Percentiles rank a stretch among this genome's conserved stretches.
These are phyloP conservation scores for Rotaria macrura DNA, from an alignment of 2,888 invertebrate genomes.

Conservation along the genomic window DNA sequence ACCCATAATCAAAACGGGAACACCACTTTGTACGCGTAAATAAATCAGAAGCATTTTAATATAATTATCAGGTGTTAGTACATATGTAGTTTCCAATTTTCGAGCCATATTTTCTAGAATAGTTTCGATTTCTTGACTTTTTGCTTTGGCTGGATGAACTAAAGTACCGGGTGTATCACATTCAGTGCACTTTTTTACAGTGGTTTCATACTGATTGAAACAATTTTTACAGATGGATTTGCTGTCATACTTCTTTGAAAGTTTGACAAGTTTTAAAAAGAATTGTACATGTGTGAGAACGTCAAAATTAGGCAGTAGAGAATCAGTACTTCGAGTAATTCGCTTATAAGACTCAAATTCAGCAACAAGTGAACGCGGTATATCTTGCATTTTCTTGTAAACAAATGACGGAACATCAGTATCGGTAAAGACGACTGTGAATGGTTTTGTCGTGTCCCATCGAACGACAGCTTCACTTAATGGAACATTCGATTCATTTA, in stretches of 20 bases:
- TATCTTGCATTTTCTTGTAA: not conserved
- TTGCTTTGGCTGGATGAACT: not conserved
- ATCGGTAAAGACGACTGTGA: not conserved
- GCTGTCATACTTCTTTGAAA: too few species aligned
- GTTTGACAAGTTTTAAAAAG: too few species aligned
- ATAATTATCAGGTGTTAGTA: slow-evolving; percentile 45
- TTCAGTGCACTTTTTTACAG: slow-evolving; percentile 36
- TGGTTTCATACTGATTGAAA: slow-evolving; percentile 37
- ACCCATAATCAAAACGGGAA: slow-evolving; percentile 48
- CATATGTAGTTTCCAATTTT: slow-evolving; percentile 36
- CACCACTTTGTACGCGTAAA: slow-evolving; percentile 45
- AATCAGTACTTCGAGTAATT: not conserved
- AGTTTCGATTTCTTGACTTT: not conserved
- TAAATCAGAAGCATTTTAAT: slow-evolving; percentile 47
- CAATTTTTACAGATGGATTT: too few species aligned
- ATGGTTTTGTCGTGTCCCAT: not conserved
- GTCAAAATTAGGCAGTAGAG: too few species aligned
- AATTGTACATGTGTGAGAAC: too few species aligned
- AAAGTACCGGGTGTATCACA: not conserved
- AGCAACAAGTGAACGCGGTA: not conserved
- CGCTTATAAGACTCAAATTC: not conserved
- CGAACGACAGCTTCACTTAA: not conserved
- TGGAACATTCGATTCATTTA: not conserved
- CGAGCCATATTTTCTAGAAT: not conserved
- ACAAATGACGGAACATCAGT: not conserved